phyloP scores from a whole-genome alignment of 2,113 vertebrate species.

The Cynopterus brachyotis region DNA sequence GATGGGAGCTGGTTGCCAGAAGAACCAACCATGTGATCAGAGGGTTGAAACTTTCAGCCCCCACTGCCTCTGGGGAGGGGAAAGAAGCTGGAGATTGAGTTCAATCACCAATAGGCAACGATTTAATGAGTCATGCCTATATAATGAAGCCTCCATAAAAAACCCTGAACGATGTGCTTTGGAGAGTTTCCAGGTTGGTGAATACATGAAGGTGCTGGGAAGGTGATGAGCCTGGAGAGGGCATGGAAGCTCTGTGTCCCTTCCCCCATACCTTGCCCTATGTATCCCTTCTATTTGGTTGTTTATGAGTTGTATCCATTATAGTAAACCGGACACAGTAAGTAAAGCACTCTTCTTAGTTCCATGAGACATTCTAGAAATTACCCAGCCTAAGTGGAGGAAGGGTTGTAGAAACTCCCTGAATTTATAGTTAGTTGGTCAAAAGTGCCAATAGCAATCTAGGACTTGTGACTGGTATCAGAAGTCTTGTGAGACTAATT shows the following conservation, averaged over 20 bases:
- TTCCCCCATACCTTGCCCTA: neutral
- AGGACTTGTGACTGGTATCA: neutral
- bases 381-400: neutral
- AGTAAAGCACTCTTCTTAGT: neutral
- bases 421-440: neutral
- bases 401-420: neutral
- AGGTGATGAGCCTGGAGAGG: too few relatives aligned
- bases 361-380: neutral
- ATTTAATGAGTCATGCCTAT: neutral
- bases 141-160: neutral
- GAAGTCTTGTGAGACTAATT: neutral
- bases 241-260: fast-evolving
- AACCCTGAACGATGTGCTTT: neutral
- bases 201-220: neutral
- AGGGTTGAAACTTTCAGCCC: neutral
- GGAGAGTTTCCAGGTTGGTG: neutral
- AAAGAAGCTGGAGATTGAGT: neutral
- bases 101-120: neutral
- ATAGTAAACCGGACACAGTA: neutral
- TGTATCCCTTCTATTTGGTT: neutral
- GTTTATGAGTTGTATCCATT: neutral
- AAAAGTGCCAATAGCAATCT: neutral
- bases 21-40: neutral
- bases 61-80: neutral
- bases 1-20: neutral